Evolutionary conservation across 2,113 vertebrate genomes (phyloP).

Genomic region (Ranitomeya imitator): DNA sequence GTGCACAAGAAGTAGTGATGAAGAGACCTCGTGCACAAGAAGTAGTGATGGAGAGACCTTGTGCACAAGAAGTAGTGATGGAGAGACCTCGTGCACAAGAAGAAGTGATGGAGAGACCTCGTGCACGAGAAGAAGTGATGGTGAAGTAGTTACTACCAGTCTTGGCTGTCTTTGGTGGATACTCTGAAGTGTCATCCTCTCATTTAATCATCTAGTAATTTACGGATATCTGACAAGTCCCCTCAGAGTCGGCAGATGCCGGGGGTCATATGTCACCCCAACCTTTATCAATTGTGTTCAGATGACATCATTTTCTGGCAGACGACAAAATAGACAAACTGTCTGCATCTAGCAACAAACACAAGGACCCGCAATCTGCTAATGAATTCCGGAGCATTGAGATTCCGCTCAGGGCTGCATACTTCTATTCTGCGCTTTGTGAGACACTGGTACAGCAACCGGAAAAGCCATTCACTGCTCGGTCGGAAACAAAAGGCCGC

Average conservation of each 20-base stretch:
- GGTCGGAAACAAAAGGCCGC: slow-evolving; percentile 26
- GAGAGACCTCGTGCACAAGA: not conserved
- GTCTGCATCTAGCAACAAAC: slow-evolving; percentile 32
- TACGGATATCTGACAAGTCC: not conserved
- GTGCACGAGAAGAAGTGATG: too few relatives aligned
- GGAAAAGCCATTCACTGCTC: slow-evolving; percentile 46
- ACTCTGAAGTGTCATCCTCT: too few relatives aligned
- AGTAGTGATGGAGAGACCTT: not conserved
- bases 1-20: not conserved
- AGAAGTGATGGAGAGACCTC: not conserved
- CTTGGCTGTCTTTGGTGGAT: too few relatives aligned
- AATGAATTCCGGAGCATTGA: slow-evolving; percentile 36
- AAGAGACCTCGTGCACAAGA: not conserved
- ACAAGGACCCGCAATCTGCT: slow-evolving; percentile 16
- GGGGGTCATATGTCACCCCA: slow-evolving; percentile 1
- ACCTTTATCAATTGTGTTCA: slow-evolving; percentile 13
- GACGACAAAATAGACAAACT: slow-evolving; percentile 42
- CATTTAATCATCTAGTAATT: not conserved
- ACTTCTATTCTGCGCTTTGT: slow-evolving; percentile 22
- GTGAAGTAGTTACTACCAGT: too few relatives aligned
- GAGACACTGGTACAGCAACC: slow-evolving; percentile 34
- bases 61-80: not conserved
- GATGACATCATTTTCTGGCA: slow-evolving; percentile 51
- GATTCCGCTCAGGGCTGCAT: slow-evolving; percentile 8
- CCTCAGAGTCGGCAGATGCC: slow-evolving; percentile 29